Base-by-base conservation (phyloP, 2,888 invertebrate species). In the Zaprionus obscuricornis region DNA sequence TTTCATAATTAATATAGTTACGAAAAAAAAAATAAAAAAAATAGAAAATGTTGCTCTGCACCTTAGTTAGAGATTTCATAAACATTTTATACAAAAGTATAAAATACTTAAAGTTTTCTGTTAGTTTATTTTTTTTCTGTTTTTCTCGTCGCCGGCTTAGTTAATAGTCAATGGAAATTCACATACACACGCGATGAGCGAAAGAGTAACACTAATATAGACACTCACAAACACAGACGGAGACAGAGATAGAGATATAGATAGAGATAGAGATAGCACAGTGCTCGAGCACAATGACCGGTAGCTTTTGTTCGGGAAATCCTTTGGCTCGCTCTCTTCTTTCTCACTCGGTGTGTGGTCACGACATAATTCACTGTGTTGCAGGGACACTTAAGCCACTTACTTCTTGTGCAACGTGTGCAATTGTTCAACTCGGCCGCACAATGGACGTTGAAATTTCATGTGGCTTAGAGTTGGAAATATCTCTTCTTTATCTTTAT, bases 341-440 rank as follows among this genome's bases (percentile, higher is more conserved):
- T 1, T 29, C 24, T 45, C 40, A 34, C 8, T 5, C 5, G 5
- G 24, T 8, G 14, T 20, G 10, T 17, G 13, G 7, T 17, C 34
- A 26, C 31, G 39, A 40, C 46, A 67, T 79, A 74, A 79, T 79
- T 79, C 83, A 83, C 74, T 60, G 62, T 65, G 75, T 59, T 58
- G 63, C 60, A 45, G 46, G 66, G 59, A 60, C 67, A 56, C 62
- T 69, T 71, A 74, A 73, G 73, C 72, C 71, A 82, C 83, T 85
- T 74, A 86, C 84, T 77, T 70, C 73, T 72, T 76, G 74, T 78
- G 83, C 74, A 73, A 73, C 45, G 82, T 68, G 66, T 83, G 78
- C 72, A 86, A 73, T 72, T 86, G 83, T 73, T 76, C 84, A 62
- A 66, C 68, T 63, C 47, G 66, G 37, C 55, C 59, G 46, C 66